Evolutionary conservation across 2,888 invertebrate species (phyloP), one percentile per base, ranked within the genome.

Genomic region (Luperina testacea): DNA sequence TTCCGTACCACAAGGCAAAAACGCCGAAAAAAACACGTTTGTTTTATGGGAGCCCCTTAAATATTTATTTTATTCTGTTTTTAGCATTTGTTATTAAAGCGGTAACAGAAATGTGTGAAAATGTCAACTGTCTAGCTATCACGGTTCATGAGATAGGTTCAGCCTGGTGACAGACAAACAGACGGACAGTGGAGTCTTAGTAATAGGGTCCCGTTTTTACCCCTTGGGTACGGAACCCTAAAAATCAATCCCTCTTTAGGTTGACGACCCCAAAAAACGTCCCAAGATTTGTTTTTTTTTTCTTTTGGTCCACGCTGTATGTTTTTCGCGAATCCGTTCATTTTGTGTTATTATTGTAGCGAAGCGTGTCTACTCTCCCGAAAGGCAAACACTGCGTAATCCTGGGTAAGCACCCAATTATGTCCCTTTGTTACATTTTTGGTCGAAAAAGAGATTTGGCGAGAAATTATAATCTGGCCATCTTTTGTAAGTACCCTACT

Each of bases 301-400:
- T 38, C 5, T 6, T 38, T 38, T 67, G 59, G 67, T n/a, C 57
- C 15, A 13, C 53, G 64, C 17, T 38, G 65, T 53, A 67, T 72
- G 64, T 75, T 81, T 80, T 83, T 69, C 15, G 45, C 64, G 45
- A 75, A 57, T 48, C 32, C 70, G 57, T 80, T 53, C 70, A 76
- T 73, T 84, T 84, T 63, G 42, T 48, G 32, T 75, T 80, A 77
- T 84, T 80, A 84, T 83, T 84, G 45, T 73, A 77, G 13, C 24
- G 24, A 77, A 68, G 67, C 67, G 45, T 74, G 75, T 48, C 69
- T 63, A 72, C 53, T 78, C 63, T 65, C 20, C 9, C 27, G 79
- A 51, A 69, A 70, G 20, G 38, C 70, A 84, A 76, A 80, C 59
- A 84, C 53, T 45, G 59, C 11, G 27, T 72, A 74, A 72, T 84